A percentile compares a stretch with the other conserved stretches of the same genome.
Conservation (phyloP, 1,140 invertebrate genomes). For the Bombus confusus region DNA sequence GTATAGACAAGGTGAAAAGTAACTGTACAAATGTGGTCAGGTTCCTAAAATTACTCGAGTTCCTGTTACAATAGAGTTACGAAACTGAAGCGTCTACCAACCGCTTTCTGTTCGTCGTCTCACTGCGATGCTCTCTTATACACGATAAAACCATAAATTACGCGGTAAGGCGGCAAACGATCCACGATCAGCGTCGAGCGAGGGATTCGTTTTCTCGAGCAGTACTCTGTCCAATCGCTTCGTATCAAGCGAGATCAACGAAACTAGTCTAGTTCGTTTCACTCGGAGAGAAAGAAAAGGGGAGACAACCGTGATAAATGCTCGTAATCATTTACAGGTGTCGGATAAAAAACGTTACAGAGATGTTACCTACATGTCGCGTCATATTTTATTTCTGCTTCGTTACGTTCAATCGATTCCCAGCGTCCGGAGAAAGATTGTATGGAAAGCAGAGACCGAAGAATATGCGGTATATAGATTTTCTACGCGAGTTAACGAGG, state of each 20-base stretch:
- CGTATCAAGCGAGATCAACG: not conserved
- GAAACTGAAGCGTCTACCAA: constrained; percentile 20
- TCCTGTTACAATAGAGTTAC: constrained; percentile 46
- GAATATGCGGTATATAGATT: not conserved
- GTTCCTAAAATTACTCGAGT: constrained; percentile 30
- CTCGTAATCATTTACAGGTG: not conserved
- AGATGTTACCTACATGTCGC: not conserved
- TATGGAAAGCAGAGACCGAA: not conserved
- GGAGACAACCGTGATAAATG: not conserved
- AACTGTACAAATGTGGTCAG: constrained; percentile 40
- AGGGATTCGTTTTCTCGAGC: too few species aligned
- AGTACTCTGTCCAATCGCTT: not conserved
- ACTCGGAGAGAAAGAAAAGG: too few species aligned
- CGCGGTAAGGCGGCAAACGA: not conserved
- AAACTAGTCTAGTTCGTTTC: not conserved
- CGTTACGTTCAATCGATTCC: not conserved
- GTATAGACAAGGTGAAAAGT: constrained; percentile 10
- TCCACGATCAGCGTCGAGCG: not conserved
- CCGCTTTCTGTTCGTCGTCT: not conserved
- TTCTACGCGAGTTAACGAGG: not conserved
- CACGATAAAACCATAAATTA: constrained; percentile 20
- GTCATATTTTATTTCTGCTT: not conserved
- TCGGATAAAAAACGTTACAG: not conserved
- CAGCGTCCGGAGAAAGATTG: not conserved
- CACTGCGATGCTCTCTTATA: not conserved